Conservation (phyloP, 2,113 vertebrate genomes). For the Leptocoma aspasia region DNA sequence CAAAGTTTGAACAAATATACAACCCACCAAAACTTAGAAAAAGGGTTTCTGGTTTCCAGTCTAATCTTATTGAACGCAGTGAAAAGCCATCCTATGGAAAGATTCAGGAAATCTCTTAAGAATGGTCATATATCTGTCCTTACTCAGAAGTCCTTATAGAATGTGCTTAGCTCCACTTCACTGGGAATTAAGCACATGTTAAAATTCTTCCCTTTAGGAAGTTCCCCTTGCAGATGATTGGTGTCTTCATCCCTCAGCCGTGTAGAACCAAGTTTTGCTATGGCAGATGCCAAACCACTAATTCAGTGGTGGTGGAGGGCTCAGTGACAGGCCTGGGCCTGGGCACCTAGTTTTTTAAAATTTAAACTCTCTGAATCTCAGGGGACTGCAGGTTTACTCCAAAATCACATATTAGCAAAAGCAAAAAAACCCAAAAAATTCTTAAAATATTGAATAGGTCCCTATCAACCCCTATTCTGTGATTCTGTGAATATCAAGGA, state of each 20-base stretch:
- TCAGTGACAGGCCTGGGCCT: neutral
- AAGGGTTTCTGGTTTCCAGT: slow-evolving; percentile 30
- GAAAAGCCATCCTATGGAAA: neutral
- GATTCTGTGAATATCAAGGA: neutral
- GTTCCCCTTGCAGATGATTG: neutral
- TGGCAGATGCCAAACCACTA: neutral
- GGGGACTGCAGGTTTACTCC: neutral
- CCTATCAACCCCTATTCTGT: neutral
- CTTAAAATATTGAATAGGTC: neutral
- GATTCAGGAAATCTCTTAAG: slow-evolving; percentile 34
- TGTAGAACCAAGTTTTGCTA: rapidly evolving
- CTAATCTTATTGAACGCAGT: neutral
- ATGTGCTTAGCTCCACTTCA: neutral
- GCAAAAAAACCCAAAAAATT: neutral
- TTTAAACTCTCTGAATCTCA: neutral
- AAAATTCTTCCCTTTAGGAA: neutral
- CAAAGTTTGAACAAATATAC: slow-evolving; percentile 39
- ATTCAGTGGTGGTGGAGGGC: neutral
- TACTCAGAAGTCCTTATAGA: slow-evolving; percentile 1
- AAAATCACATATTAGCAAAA: neutral
- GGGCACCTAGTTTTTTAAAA: neutral
- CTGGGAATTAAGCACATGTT: neutral
- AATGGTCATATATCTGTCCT: neutral
- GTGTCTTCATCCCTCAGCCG: neutral
- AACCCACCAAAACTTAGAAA: neutral